Conservation (phyloP, 2,113 vertebrate species). For the Mormyrus lacerda region DNA sequence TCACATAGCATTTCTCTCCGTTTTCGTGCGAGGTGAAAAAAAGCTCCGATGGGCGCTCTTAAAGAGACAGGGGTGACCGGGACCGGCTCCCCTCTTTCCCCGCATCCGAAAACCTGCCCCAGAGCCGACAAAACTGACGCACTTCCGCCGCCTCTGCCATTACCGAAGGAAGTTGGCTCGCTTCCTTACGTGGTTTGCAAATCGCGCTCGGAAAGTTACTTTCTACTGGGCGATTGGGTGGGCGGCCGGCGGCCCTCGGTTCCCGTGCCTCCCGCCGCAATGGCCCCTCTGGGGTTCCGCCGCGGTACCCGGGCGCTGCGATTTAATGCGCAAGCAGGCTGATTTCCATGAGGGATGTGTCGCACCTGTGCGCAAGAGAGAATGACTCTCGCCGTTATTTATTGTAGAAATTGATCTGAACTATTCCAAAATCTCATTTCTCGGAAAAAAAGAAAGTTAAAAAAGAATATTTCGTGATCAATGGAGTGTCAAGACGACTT, state of each 20-base stretch:
- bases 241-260: neutral
- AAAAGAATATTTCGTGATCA: neutral
- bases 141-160: constrained; percentile 70
- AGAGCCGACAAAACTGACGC: constrained; percentile 72
- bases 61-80: constrained; percentile 70
- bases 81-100: constrained; percentile 52
- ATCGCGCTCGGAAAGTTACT: constrained; percentile 35
- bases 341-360: neutral
- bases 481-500: neutral
- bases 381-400: neutral
- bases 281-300: neutral
- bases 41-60: constrained; percentile 63
- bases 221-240: constrained; percentile 31
- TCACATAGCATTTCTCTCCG: constrained; percentile 48
- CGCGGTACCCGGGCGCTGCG: neutral
- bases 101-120: constrained; percentile 60
- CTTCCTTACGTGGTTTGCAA: constrained; percentile 40
- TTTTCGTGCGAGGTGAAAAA: constrained; percentile 51
- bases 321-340: neutral
- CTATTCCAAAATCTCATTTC: neutral
- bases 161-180: constrained; percentile 64
- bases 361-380: neutral
- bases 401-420: neutral
- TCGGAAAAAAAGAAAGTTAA: neutral
- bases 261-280: neutral